Evolutionary conservation across 2,888 invertebrate genomes (phyloP), one percentile per base, ranked within the genome.

Genomic region (Didymodactylos carnosus): DNA sequence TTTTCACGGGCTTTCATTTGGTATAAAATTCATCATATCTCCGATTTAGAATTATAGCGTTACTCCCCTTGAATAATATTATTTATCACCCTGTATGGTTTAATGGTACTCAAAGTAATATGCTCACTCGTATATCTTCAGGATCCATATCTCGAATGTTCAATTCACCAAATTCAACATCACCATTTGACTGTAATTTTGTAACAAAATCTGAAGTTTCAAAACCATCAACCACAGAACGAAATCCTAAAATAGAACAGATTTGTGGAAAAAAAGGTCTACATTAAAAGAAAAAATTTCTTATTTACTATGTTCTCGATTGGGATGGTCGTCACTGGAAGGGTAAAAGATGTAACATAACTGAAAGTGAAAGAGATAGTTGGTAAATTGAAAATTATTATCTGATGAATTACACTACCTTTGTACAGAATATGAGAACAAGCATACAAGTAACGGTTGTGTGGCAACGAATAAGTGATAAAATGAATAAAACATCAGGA

Each of bases 61-160:
- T n/a, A n/a, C n/a, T n/a, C n/a, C n/a, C n/a, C n/a, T n/a, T n/a
- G n/a, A n/a, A n/a, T n/a, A n/a, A n/a, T n/a, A n/a, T n/a, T n/a
- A n/a, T n/a, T n/a, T n/a, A n/a, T n/a, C n/a, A n/a, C n/a, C n/a
- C n/a, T n/a, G n/a, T n/a, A n/a, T n/a, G n/a, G n/a, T n/a, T n/a
- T n/a, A n/a, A n/a, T n/a, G n/a, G n/a, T n/a, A n/a, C n/a, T n/a
- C n/a, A 62, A 53, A 4, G 16, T 14, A 43, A 14, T 39, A 40
- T 43, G 72, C 85, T 88, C 88, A 93, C 92, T 80, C 92, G 87
- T 79, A 94, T 93, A 83, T 94, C 94, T 81, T 91, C 91, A 69
- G 91, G 90, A 83, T 89, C 90, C 91, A 91, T 91, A 83, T 91
- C 90, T 76, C 91, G 89, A 76, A 94, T 88, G 78, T 91, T 92